Percentiles rank a stretch among this genome's conserved stretches.
Evolutionary conservation across 2,888 invertebrate species (phyloP).

Genomic region (Ligdia adustata): DNA sequence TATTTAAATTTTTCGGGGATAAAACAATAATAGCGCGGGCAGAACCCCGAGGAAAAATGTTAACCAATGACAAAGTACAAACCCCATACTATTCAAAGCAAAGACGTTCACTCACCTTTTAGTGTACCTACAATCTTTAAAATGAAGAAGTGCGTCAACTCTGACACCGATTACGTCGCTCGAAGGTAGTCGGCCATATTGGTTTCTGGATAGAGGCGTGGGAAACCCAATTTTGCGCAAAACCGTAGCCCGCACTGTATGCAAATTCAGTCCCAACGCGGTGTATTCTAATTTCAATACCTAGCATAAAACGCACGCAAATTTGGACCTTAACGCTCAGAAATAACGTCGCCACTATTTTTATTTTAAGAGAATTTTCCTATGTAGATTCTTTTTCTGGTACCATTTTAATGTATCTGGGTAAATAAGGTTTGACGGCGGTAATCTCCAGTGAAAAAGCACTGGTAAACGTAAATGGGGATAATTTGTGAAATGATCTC

Average conservation of each 20-base stretch:
- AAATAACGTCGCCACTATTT: conserved; percentile 17
- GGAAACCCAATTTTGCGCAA: conserved; percentile 56
- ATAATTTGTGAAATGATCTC: conserved; percentile 22
- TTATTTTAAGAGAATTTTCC: conserved; percentile 21
- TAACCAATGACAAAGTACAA: too few species aligned
- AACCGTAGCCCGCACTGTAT: conserved; percentile 48
- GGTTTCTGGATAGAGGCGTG: conserved; percentile 50
- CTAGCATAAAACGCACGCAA: conserved; percentile 23
- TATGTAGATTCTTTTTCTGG: conserved; percentile 32
- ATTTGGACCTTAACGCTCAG: conserved; percentile 21
- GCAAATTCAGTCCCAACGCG: conserved; percentile 50
- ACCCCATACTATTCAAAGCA: too few species aligned
- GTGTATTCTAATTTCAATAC: conserved; percentile 50
- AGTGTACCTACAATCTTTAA: too few species aligned
- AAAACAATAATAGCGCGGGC: too few species aligned
- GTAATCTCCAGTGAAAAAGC: conserved; percentile 24
- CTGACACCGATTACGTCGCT: conserved; percentile 5
- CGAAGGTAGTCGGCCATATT: conserved; percentile 47
- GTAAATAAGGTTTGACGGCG: conserved; percentile 29
- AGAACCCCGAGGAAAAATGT: too few species aligned
- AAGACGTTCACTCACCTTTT: too few species aligned
- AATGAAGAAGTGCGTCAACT: conserved; percentile 21
- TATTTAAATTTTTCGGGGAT: too few species aligned
- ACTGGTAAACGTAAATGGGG: conserved; percentile 15
- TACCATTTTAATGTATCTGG: conserved; percentile 33